phyloP scores from a whole-genome alignment of 2,113 vertebrate genomes.

The Carollia perspicillata region DNA sequence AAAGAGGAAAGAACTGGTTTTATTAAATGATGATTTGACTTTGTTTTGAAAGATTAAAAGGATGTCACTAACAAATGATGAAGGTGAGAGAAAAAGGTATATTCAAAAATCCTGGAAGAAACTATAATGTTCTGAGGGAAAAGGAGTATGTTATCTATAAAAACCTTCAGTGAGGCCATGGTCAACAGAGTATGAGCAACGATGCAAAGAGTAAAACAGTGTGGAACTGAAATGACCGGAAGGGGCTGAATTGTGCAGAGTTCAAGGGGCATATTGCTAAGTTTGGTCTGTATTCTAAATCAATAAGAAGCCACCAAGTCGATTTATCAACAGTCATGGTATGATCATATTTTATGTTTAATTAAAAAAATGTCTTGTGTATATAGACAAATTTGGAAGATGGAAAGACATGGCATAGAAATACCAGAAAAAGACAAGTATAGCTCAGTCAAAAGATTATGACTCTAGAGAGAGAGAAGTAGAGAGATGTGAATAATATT shows the following conservation, averaged over 20 bases:
- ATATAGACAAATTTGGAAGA: not conserved
- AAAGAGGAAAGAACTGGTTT: not conserved
- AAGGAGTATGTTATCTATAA: not conserved
- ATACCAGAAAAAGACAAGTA: not conserved
- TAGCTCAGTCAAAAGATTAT: not conserved
- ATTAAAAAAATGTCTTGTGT: not conserved
- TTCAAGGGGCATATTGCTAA: not conserved
- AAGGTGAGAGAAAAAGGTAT: fast-evolving
- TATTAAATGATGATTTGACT: not conserved
- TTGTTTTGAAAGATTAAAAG: not conserved
- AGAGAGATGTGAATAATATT: not conserved
- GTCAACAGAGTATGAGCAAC: not conserved
- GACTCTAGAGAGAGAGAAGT: not conserved
- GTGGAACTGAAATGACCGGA: not conserved
- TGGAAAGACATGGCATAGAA: not conserved
- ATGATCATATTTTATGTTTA: not conserved
- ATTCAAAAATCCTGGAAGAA: not conserved
- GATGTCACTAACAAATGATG: not conserved
- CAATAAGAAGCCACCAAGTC: not conserved
- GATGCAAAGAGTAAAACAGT: not conserved
- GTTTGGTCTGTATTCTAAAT: not conserved
- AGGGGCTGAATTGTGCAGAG: not conserved
- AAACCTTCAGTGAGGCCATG: not conserved
- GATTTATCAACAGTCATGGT: not conserved
- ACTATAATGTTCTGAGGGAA: not conserved